Conservation (phyloP, 2,888 invertebrate species). For the Drosophila antonietae region DNA sequence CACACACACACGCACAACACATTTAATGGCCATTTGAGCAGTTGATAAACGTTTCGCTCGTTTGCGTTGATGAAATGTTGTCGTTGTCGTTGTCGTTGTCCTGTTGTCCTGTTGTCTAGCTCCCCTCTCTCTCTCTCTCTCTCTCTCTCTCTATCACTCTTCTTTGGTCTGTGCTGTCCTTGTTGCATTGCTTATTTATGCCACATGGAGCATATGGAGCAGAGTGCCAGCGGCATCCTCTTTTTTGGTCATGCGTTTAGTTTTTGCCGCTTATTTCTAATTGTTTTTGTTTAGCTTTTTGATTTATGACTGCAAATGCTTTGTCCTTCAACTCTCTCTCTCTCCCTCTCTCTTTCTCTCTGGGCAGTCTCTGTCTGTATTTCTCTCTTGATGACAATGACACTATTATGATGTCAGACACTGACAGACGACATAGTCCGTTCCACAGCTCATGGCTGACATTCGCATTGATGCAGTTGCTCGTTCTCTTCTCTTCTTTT, state of each 20-base stretch:
- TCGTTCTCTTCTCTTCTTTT: not conserved
- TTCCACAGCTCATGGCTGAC: constrained; percentile 26
- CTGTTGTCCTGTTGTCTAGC: constrained; percentile 10
- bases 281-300: constrained; percentile 66
- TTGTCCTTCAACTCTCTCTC: not conserved
- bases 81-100: constrained; percentile 48
- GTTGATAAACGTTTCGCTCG: constrained; percentile 84
- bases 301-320: constrained; percentile 57
- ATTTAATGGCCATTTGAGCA: constrained; percentile 85
- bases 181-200: constrained; percentile 78
- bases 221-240: constrained; percentile 40
- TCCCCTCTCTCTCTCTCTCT: not conserved
- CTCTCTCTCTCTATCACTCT: not conserved
- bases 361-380: constrained; percentile 41
- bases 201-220: constrained; percentile 66
- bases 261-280: constrained; percentile 76
- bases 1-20: constrained; percentile 68
- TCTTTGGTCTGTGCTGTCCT: constrained; percentile 38
- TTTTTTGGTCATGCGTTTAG: constrained; percentile 52
- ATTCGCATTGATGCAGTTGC: not conserved
- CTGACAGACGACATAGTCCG: constrained; percentile 70
- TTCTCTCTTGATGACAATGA: constrained; percentile 64
- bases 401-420: constrained; percentile 78
- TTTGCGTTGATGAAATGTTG: constrained; percentile 80
- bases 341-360: constrained; percentile 12